Conservation (phyloP, 2,797 vertebrate species). For the Myoxocephalus aenaeus region DNA sequence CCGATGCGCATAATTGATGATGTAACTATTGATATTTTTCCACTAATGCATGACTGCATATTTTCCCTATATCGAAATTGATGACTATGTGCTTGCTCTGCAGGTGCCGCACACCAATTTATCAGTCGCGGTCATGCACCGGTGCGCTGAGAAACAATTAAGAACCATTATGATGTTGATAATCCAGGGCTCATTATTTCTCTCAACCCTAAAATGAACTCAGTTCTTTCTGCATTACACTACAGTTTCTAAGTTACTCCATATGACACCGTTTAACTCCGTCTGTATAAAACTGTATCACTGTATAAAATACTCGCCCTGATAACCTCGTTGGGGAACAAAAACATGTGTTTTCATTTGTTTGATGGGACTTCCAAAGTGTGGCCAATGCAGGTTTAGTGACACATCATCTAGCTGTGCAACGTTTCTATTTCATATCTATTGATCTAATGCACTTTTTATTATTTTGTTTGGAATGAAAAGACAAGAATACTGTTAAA, state of each 20-base stretch:
- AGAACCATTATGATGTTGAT: slow-evolving; percentile 59
- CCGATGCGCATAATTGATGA: slow-evolving; percentile 24
- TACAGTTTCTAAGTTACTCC: neutral
- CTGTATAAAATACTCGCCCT: neutral
- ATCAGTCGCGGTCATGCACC: slow-evolving; percentile 45
- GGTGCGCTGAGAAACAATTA: slow-evolving; percentile 56
- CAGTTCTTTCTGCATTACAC: slow-evolving; percentile 12
- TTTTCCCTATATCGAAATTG: slow-evolving; percentile 37
- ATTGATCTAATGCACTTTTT: neutral
- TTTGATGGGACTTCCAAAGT: neutral
- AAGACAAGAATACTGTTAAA: neutral
- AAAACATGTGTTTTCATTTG: neutral
- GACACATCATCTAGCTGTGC: neutral
- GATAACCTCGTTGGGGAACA: neutral
- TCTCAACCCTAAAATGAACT: slow-evolving; percentile 22
- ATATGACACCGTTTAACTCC: neutral
- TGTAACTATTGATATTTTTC: slow-evolving; percentile 41
- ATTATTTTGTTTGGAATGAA: neutral
- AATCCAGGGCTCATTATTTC: slow-evolving; percentile 47
- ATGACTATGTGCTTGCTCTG: slow-evolving; percentile 47
- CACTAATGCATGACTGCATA: slow-evolving; percentile 23
- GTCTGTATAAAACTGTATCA: neutral
- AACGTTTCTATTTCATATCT: neutral
- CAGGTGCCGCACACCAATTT: slow-evolving; percentile 50
- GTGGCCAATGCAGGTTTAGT: neutral